Evolutionary conservation across 2,888 invertebrate genomes (phyloP).

Genomic region (Cabera pusaria): DNA sequence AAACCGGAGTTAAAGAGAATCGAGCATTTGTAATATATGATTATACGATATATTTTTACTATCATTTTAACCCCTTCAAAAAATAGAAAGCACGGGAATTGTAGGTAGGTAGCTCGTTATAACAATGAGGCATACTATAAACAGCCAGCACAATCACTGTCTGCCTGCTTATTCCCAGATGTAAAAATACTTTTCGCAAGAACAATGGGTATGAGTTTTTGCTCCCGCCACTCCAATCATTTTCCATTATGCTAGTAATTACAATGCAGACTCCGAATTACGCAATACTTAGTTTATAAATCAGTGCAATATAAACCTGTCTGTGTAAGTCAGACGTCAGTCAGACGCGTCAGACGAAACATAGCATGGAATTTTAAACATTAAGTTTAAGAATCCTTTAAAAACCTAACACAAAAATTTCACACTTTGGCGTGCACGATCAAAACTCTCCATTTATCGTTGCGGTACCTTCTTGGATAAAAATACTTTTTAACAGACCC

Average conservation of each 20-base stretch:
- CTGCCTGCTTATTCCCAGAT: slow-evolving; percentile 35
- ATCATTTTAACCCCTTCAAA: too few species aligned
- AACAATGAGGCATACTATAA: slow-evolving; percentile 29
- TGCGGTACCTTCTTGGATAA: not conserved
- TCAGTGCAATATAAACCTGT: too few species aligned
- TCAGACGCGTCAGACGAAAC: too few species aligned
- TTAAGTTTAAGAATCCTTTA: too few species aligned
- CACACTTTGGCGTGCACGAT: too few species aligned
- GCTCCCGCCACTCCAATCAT: slow-evolving; percentile 28
- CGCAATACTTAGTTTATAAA: slow-evolving; percentile 6
- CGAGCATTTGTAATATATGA: too few species aligned
- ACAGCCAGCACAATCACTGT: slow-evolving; percentile 25
- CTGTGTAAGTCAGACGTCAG: too few species aligned
- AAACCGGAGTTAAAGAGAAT: slow-evolving; percentile 48
- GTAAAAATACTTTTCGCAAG: slow-evolving; percentile 37
- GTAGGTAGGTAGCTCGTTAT: slow-evolving; percentile 37
- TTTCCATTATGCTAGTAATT: slow-evolving; percentile 17
- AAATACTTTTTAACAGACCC: slow-evolving; percentile 16
- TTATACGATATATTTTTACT: too few species aligned
- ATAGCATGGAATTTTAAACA: too few species aligned
- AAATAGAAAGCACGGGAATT: slow-evolving; percentile 28
- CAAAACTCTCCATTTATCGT: too few species aligned
- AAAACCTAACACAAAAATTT: too few species aligned
- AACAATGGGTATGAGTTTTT: slow-evolving; percentile 35
- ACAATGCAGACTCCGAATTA: slow-evolving; percentile 20